A percentile compares a stretch with the other conserved stretches of the same genome.
Evolutionary conservation across 1,140 invertebrate species (phyloP).

Genomic region (Gryon sp.): DNA sequence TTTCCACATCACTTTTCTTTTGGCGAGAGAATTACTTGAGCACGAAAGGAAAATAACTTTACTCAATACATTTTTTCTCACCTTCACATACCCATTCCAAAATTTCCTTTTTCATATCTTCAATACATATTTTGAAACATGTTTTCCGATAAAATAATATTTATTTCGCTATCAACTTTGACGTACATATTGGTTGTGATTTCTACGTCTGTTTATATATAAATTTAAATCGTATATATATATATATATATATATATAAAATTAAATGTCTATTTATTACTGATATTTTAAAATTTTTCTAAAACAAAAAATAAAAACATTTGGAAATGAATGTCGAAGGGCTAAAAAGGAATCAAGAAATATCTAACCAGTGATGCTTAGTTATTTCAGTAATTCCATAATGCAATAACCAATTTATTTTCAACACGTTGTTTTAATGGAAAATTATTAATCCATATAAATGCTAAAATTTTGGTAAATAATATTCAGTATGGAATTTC

Average conservation of each 20-base stretch:
- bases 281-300: no score
- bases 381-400: no score
- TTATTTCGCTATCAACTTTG: conserved; percentile 27
- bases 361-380: no score
- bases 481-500: no score
- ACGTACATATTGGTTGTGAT: conserved; percentile 45
- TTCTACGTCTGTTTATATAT: conserved; percentile 19
- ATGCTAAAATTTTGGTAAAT: no score
- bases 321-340: no score
- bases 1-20: not conserved
- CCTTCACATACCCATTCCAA: not conserved
- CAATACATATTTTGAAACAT: conserved; percentile 28
- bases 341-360: no score
- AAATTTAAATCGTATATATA: conserved; percentile 31
- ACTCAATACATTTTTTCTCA: conserved; percentile 3
- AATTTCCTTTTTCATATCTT: conserved; percentile 32
- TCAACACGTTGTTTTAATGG: no score
- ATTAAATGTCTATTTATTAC: not conserved
- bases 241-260: conserved; percentile 32
- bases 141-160: conserved; percentile 38
- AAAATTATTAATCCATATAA: no score
- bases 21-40: conserved; percentile 1
- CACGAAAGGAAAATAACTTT: not conserved
- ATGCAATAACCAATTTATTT: no score
- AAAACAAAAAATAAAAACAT: no score